Evolutionary conservation across 2,888 invertebrate genomes (phyloP).

Genomic region (Drosophila greeni): DNA sequence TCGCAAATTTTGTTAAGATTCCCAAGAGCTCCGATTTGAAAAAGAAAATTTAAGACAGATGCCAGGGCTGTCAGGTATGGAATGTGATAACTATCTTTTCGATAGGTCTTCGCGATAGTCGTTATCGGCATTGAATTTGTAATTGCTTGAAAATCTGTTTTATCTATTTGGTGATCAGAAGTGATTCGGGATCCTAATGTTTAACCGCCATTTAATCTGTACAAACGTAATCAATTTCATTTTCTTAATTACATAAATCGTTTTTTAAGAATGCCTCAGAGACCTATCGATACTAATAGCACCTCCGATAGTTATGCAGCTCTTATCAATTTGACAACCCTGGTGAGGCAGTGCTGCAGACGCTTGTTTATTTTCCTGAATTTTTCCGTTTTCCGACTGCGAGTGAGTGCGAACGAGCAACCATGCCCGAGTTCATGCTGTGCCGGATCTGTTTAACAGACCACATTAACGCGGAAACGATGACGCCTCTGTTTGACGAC

Average conservation of each 20-base stretch:
- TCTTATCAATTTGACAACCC: constrained; percentile 13
- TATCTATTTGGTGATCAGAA: no score
- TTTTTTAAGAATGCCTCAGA: not conserved
- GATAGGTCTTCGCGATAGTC: not conserved
- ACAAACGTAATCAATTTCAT: no score
- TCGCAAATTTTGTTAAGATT: no score
- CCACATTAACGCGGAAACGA: constrained; percentile 61
- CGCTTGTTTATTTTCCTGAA: constrained; percentile 25
- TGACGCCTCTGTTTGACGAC: constrained; percentile 72
- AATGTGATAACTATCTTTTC: no score
- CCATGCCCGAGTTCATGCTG: constrained; percentile 70
- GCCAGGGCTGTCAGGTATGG: constrained; percentile 9
- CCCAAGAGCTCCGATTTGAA: constrained; percentile 12
- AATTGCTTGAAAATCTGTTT: not conserved
- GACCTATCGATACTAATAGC: not conserved
- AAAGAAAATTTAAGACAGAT: not conserved
- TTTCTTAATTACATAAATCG: no score
- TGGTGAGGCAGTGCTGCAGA: constrained; percentile 7
- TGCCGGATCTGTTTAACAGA: constrained; percentile 75
- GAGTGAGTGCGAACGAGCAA: constrained; percentile 3
- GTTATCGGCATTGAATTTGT: not conserved
- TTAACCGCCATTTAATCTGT: no score
- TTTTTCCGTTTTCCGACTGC: constrained; percentile 2
- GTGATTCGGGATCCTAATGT: no score
- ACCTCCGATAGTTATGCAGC: constrained; percentile 7